Evolutionary conservation across 2,888 invertebrate species (phyloP), one percentile per base, ranked within the genome.

Genomic region (Amphipoea oculea): DNA sequence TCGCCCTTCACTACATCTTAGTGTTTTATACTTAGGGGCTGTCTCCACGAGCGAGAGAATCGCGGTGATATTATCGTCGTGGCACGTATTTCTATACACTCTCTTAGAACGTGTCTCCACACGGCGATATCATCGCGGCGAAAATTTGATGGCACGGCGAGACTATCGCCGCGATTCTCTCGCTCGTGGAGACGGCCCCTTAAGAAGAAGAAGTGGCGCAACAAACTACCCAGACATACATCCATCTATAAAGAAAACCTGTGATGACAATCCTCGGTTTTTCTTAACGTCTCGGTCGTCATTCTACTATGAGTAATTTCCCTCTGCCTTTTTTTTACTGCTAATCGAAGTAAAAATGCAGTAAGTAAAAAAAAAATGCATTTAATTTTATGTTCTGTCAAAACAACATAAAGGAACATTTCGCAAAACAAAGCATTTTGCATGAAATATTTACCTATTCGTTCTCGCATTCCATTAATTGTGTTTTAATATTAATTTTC

Each of bases 401-500:
- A n/a, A 57, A n/a, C 57, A 57, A 12, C 20, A 42, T 7, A 4
- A 7, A 14, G 14, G 7, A 36, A 69, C 29, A 23, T 14, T 36
- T 69, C 20, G 14, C 9, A 51, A 36, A 20, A 51, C 36, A 51
- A 73, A 23, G 9, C 36, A 45, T 23, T 65, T 23, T 7, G n/a
- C 14, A 12, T 20, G 14, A 78, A 78, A 79, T 40, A 36, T 36
- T 36, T 60, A 29, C 20, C 14, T 23, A 23, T 17, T 54, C 5
- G 57, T 29, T 29, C 29, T 29, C 17, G 12, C 20, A 51, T n/a
- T 42, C 1, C 14, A 51, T 42, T 82, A 72, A 81, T 60, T 67
- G 20, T 42, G 17, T 36, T 74, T 66, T 36, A 36, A 42, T 20
- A 76, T 76, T 36, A 67, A 76, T 76, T 45, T 80, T 83, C 17